Percentiles rank a stretch among this genome's conserved stretches.
phyloP scores from a whole-genome alignment of 2,888 invertebrate genomes.

The Drosophila dives region DNA sequence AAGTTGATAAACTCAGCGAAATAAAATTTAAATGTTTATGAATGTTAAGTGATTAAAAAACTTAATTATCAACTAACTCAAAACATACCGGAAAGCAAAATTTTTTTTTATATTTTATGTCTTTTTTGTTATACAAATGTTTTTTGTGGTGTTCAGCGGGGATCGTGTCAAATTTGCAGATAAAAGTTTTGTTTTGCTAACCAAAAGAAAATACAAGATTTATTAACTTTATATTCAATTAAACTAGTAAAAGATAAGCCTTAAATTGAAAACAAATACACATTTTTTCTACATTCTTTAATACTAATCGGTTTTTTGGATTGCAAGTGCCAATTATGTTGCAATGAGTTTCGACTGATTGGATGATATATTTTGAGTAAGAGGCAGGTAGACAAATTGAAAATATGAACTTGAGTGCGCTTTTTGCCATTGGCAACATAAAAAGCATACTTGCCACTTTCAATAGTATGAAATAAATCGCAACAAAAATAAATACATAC shows the following conservation, averaged over 20 bases:
- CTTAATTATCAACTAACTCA: constrained; percentile 61
- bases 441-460: constrained; percentile 45
- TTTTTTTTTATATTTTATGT: constrained; percentile 46
- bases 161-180: neutral
- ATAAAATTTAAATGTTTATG: constrained; percentile 69
- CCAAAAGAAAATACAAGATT: neutral
- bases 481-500: constrained; percentile 12
- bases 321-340: constrained; percentile 32
- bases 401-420: constrained; percentile 29
- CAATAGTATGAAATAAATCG: constrained; percentile 30
- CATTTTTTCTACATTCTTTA: neutral
- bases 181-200: neutral
- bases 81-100: constrained; percentile 43
- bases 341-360: constrained; percentile 46
- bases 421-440: constrained; percentile 56
- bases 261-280: neutral
- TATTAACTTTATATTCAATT: neutral
- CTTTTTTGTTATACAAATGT: constrained; percentile 1
- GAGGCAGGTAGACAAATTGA: constrained; percentile 1
- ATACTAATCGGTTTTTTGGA: constrained; percentile 18
- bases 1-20: constrained; percentile 51
- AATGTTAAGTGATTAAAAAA: constrained; percentile 33
- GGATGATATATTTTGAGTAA: neutral
- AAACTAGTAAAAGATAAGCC: neutral
- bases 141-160: neutral